phyloP scores from a whole-genome alignment of 2,797 vertebrate species.

The Sparidentex hasta region DNA sequence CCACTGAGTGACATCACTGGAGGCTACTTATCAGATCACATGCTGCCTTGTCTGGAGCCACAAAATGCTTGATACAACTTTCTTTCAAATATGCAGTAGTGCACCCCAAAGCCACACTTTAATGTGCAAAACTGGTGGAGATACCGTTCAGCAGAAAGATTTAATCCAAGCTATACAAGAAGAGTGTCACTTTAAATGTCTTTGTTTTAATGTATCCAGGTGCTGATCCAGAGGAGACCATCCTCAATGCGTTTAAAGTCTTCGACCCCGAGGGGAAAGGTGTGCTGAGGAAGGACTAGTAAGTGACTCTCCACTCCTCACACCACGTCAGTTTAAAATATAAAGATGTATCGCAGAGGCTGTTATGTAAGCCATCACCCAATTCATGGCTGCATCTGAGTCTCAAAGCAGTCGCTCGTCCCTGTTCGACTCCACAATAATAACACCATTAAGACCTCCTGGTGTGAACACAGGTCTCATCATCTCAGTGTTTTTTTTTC shows the following conservation, averaged over 20 bases:
- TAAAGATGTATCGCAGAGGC: not conserved
- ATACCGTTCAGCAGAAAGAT: not conserved
- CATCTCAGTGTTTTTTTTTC: constrained; percentile 25
- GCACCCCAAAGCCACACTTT: no score
- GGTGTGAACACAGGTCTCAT: constrained; percentile 6
- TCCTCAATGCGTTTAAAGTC: constrained; percentile 97
- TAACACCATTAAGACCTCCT: constrained; percentile 9
- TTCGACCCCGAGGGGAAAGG: constrained; percentile 96
- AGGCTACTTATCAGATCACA: no score
- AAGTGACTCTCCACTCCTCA: constrained; percentile 75
- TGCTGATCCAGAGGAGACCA: constrained; percentile 95
- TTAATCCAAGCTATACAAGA: not conserved
- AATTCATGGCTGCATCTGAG: not conserved
- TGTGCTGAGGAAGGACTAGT: constrained; percentile 94
- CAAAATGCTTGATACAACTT: no score
- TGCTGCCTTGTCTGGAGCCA: no score
- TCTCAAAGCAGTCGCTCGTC: constrained; percentile 8
- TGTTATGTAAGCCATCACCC: constrained; percentile 11
- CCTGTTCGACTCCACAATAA: not conserved
- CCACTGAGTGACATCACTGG: no score
- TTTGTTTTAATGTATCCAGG: constrained; percentile 77
- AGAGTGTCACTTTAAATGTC: not conserved
- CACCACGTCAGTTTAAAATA: not conserved
- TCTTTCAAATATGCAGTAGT: no score
- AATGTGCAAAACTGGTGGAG: no score